Evolutionary conservation across 2,888 invertebrate species (phyloP).

Genomic region (Syrphus vitripennis): DNA sequence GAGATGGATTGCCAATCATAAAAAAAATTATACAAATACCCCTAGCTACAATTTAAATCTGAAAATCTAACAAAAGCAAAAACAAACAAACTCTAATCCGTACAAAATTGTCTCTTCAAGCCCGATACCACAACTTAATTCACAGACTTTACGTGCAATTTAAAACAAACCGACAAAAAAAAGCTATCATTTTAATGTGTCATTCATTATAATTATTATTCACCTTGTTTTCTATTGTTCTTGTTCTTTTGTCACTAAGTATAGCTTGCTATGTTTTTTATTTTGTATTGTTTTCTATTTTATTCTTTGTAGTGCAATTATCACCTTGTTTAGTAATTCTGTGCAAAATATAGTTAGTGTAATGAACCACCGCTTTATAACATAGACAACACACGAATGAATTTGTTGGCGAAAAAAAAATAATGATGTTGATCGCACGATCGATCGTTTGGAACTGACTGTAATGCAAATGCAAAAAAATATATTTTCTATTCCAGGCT

Average conservation of each 20-base stretch:
- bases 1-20: background rate
- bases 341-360: constrained; percentile 16
- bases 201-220: too few species aligned
- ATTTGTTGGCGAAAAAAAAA: background rate
- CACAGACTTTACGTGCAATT: background rate
- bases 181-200: background rate
- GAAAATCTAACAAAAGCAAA: background rate
- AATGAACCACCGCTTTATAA: constrained; percentile 9
- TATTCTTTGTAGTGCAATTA: background rate
- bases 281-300: background rate
- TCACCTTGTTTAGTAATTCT: constrained; percentile 23
- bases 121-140: background rate
- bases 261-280: background rate
- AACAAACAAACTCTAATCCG: background rate
- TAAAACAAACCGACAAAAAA: too few species aligned
- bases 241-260: background rate
- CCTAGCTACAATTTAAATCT: background rate
- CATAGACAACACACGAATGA: background rate
- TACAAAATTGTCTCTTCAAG: background rate
- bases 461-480: constrained; percentile 5
- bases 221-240: constrained; percentile 42
- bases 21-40: background rate
- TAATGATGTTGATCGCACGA: constrained; percentile 35
- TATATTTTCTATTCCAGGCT: constrained; percentile 11
- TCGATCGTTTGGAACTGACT: constrained; percentile 59